Conservation (phyloP, 2,113 vertebrate genomes). For the Odocoileus hemionus region DNA sequence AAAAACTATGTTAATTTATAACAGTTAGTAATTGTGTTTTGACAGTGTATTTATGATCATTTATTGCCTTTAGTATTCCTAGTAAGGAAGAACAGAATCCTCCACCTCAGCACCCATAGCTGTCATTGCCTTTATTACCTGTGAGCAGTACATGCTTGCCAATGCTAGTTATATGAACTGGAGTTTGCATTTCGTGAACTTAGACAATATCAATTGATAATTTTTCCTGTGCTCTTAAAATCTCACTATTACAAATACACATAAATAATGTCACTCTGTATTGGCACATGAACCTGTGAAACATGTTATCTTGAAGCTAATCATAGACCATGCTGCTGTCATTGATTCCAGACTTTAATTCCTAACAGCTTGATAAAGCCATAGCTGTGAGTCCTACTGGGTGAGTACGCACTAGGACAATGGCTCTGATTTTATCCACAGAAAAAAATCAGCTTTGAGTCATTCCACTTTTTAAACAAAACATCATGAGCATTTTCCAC, state of each 20-base stretch:
- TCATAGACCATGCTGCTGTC: neutral
- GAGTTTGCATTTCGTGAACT: neutral
- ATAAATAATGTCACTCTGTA: neutral
- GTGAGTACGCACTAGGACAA: neutral
- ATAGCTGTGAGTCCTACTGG: neutral
- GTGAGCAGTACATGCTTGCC: neutral
- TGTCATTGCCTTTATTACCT: neutral
- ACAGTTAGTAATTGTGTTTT: neutral
- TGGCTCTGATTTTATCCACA: neutral
- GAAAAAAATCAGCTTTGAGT: conserved; percentile 29
- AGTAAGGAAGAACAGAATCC: neutral
- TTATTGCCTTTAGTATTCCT: neutral
- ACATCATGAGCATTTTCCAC: conserved; percentile 12
- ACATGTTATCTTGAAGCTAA: neutral
- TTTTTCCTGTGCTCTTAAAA: neutral
- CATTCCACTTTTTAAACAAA: conserved; percentile 24
- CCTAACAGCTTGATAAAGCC: neutral
- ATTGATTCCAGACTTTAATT: neutral
- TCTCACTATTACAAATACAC: neutral
- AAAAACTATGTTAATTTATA: neutral
- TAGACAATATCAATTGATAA: neutral
- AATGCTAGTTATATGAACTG: neutral
- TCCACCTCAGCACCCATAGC: neutral
- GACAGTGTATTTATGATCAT: neutral
- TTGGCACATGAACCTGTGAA: conserved; percentile 7